Conservation (phyloP, 1,140 invertebrate species). For the Campodea augens region DNA sequence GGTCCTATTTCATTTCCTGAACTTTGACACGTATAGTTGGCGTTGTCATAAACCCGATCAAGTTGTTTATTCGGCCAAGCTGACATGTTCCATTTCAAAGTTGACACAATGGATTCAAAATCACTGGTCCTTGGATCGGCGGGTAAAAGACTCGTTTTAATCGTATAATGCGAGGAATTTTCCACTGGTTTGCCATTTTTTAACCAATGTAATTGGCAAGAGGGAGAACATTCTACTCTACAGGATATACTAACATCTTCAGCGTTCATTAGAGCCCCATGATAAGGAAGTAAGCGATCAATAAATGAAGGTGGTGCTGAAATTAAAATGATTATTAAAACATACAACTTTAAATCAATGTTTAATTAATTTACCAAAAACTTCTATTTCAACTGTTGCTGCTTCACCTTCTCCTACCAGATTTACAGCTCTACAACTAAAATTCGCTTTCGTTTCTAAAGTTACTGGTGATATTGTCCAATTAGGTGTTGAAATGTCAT, state of each 20-base stretch:
- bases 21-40: slow-evolving; percentile 65
- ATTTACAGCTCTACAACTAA: slow-evolving; percentile 66
- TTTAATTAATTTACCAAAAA: slow-evolving; percentile 37
- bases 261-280: slow-evolving; percentile 51
- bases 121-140: slow-evolving; percentile 54
- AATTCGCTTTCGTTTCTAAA: slow-evolving; percentile 62
- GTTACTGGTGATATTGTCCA: slow-evolving; percentile 61
- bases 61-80: slow-evolving; percentile 57
- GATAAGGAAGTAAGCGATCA: slow-evolving; percentile 54
- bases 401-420: slow-evolving; percentile 54
- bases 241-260: slow-evolving; percentile 60
- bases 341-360: slow-evolving; percentile 8
- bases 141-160: slow-evolving; percentile 38
- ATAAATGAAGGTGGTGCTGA: slow-evolving; percentile 69
- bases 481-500: slow-evolving; percentile 46
- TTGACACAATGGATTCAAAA: slow-evolving; percentile 69
- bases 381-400: slow-evolving; percentile 50
- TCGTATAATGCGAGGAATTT: slow-evolving; percentile 41
- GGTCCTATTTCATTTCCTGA: slow-evolving; percentile 46
- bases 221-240: slow-evolving; percentile 68
- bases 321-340: slow-evolving; percentile 20
- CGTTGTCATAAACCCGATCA: slow-evolving; percentile 51
- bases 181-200: slow-evolving; percentile 37
- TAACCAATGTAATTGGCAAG: slow-evolving; percentile 64
- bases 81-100: slow-evolving; percentile 60